Evolutionary conservation across 2,888 invertebrate genomes (phyloP).

Genomic region (Loripinus fragilis): DNA sequence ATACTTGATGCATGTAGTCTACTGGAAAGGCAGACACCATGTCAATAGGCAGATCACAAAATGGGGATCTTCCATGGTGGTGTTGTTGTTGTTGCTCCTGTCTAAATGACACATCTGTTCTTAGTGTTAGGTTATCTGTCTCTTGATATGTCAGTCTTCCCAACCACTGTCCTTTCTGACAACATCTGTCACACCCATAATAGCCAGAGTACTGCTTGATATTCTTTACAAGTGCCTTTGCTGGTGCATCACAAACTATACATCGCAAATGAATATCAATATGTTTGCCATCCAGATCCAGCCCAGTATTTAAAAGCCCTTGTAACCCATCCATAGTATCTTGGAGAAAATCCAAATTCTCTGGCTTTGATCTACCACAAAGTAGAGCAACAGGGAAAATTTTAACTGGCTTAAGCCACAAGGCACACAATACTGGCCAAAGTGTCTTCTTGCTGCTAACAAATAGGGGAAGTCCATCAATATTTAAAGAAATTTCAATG

Average conservation of each 20-base stretch:
- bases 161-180: constrained; percentile 30
- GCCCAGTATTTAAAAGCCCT: not conserved
- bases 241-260: constrained; percentile 53
- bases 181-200: constrained; percentile 46
- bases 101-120: constrained; percentile 17
- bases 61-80: constrained; percentile 19
- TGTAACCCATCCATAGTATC: not conserved
- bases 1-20: constrained; percentile 36
- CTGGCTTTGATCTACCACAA: not conserved
- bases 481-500: constrained; percentile 9
- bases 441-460: not conserved
- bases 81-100: not conserved
- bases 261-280: constrained; percentile 20
- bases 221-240: constrained; percentile 39
- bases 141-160: constrained; percentile 23
- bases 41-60: constrained; percentile 6
- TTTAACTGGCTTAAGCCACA: not conserved
- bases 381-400: constrained; percentile 4
- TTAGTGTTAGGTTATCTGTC: not conserved
- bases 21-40: constrained; percentile 67
- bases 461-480: constrained; percentile 15
- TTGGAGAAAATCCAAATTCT: constrained; percentile 10
- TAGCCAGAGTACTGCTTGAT: constrained; percentile 42
- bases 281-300: not conserved
- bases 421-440: constrained; percentile 19